Conservation (phyloP, 2,113 vertebrate genomes). For the Arothron firmamentum region DNA sequence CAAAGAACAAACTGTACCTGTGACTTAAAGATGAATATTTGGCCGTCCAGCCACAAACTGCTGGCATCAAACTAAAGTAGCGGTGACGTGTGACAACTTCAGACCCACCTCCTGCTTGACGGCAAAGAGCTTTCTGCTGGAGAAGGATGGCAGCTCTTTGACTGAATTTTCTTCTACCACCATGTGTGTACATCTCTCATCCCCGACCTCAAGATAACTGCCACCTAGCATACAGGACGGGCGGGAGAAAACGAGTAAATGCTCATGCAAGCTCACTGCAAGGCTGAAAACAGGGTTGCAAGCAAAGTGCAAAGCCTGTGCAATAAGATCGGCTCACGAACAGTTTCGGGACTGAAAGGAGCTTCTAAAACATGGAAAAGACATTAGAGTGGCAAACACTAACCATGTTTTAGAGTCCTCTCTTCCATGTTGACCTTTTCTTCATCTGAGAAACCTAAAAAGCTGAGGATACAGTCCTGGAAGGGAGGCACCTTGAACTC, state of each 20-base stretch:
- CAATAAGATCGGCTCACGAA: too few relatives aligned
- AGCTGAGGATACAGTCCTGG: slow-evolving; percentile 93
- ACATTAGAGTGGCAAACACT: slow-evolving; percentile 12
- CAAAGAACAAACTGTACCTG: too few relatives aligned
- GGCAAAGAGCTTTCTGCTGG: slow-evolving; percentile 85
- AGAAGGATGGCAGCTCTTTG: slow-evolving; percentile 88
- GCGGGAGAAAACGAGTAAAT: not conserved
- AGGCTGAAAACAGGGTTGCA: too few relatives aligned
- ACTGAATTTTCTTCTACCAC: slow-evolving; percentile 92
- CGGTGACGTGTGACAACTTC: too few relatives aligned
- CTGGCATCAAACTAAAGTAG: too few relatives aligned
- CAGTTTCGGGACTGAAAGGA: too few relatives aligned
- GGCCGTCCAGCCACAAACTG: too few relatives aligned
- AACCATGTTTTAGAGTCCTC: slow-evolving; percentile 95
- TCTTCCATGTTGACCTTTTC: slow-evolving; percentile 95
- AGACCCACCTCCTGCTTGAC: slow-evolving; percentile 93
- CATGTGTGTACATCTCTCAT: slow-evolving; percentile 90
- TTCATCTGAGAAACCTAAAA: slow-evolving; percentile 92
- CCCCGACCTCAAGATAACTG: slow-evolving; percentile 79
- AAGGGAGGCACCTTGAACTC: slow-evolving; percentile 95
- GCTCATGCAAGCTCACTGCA: too few relatives aligned
- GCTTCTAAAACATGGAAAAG: too few relatives aligned
- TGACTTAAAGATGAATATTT: too few relatives aligned
- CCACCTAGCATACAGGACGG: slow-evolving; percentile 76
- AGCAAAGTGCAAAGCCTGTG: too few relatives aligned